phyloP scores from a whole-genome alignment of 2,113 vertebrate species.

The Calcarius ornatus region DNA sequence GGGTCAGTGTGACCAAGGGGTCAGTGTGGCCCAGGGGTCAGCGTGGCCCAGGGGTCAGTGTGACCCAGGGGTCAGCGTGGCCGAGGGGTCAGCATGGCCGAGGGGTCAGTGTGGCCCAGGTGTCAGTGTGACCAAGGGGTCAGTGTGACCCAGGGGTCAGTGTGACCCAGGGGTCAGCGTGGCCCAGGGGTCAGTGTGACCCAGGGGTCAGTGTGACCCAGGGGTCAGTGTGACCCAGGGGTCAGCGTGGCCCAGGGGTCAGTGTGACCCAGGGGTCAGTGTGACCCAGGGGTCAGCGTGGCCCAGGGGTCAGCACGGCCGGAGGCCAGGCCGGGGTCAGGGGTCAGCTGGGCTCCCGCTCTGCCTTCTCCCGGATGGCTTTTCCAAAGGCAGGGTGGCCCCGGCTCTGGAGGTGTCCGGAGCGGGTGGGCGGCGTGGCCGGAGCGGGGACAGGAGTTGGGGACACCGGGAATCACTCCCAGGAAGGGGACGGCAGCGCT shows the following conservation, averaged over 20 bases:
- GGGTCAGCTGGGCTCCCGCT: background rate
- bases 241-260: background rate
- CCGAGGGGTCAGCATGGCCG: rapidly evolving
- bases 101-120: background rate
- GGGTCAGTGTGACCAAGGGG: background rate
- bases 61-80: rapidly evolving
- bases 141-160: background rate
- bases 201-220: background rate
- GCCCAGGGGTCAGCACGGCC: background rate
- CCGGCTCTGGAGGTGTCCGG: background rate
- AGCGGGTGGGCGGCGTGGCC: background rate
- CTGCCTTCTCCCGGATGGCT: conserved; percentile 50
- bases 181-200: background rate
- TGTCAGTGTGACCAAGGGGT: background rate
- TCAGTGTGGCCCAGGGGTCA: rapidly evolving
- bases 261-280: background rate
- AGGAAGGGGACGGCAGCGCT: background rate
- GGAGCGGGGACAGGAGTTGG: background rate
- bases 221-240: background rate
- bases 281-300: background rate
- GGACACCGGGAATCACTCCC: background rate
- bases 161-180: background rate
- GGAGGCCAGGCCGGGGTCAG: background rate
- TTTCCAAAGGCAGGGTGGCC: background rate
- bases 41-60: rapidly evolving